Base-by-base conservation (phyloP, 2,113 vertebrate genomes). In the Eulemur macaco region DNA sequence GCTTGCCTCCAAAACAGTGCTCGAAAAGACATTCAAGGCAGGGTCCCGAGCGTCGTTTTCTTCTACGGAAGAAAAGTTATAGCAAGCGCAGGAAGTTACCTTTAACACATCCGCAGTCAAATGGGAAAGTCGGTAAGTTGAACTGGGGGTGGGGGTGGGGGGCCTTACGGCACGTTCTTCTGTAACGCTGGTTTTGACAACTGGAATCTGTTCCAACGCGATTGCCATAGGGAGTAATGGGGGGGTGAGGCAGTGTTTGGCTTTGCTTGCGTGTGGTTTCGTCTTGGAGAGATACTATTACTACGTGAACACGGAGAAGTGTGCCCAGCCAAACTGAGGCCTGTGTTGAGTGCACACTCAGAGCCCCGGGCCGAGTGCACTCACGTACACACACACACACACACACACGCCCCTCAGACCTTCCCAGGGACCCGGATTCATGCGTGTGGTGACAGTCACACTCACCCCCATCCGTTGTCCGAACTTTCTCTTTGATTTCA, bases 281-380 rank as follows among this genome's bases (percentile, higher is more conserved):
- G 7, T 25, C 11, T 1, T 4, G 0, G 1, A 31, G 13, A 27
- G 5, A 37, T 5, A 12, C 6, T 1, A 17, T 17, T 52, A 15
- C 5, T 5, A 6, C 0, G 1, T 1, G 71, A 37, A 13, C 56
- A 34, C 1, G 7, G 21, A 37, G 23, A 20, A n/a, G 0, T 0
- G 8, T 31, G 18, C 14, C 21, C 31, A 8, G 9, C 21, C 8
- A 31, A 15, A 29, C 21, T 1, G 21, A 50, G 9, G 31, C 5
- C 4, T 31, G 37, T 7, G 11, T 27, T 3, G 14, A 29, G 18
- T 54, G 17, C 18, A 31, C 52, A 45, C 50, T 52, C 50, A 52
- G 20, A 47, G 8, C 39, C 4, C 3, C 10, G n/a, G 6, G 10
- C 37, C 5, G 20, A n/a, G 10, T 50, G 47, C 17, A 14, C 3